These are phyloP conservation scores for Hylia prasina DNA, from an alignment of 2,113 vertebrate species.

Conservation along the genomic window DNA sequence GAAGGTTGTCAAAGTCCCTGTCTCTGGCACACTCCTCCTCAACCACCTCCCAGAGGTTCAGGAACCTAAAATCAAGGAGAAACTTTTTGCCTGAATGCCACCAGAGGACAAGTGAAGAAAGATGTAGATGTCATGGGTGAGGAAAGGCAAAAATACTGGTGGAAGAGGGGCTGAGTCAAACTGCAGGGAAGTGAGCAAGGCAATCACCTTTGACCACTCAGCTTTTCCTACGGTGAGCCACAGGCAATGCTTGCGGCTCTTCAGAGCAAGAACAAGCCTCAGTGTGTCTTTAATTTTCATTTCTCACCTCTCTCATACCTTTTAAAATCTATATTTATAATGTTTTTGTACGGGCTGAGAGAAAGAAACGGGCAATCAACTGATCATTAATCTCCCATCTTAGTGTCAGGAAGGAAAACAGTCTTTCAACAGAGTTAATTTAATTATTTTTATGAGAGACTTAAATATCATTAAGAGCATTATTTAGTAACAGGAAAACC, in stretches of 20 bases:
- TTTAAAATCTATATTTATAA: not conserved
- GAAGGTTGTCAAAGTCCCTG: not conserved
- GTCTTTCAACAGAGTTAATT: not conserved
- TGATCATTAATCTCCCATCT: not conserved
- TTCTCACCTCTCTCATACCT: not conserved
- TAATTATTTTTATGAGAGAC: constrained; percentile 22
- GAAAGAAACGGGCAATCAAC: not conserved
- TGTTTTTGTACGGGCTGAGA: not conserved
- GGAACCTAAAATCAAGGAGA: not conserved
- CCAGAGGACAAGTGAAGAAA: not conserved
- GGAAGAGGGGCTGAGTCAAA: not conserved
- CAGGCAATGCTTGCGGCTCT: not conserved
- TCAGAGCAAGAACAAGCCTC: not conserved
- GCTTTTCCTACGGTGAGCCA: not conserved
- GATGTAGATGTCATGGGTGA: not conserved
- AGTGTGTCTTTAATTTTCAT: not conserved
- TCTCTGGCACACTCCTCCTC: not conserved
- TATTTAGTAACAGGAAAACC: constrained; percentile 21
- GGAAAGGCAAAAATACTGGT: not conserved
- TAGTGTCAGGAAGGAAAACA: constrained; percentile 9
- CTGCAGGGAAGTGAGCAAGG: not conserved
- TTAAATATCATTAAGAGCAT: constrained; percentile 1
- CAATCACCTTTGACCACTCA: not conserved
- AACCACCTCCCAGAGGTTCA: not conserved
- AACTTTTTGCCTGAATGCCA: not conserved